phyloP scores from a whole-genome alignment of 37 sponge, comb jelly and placozoan genomes.

The Bolinopsis microptera region DNA sequence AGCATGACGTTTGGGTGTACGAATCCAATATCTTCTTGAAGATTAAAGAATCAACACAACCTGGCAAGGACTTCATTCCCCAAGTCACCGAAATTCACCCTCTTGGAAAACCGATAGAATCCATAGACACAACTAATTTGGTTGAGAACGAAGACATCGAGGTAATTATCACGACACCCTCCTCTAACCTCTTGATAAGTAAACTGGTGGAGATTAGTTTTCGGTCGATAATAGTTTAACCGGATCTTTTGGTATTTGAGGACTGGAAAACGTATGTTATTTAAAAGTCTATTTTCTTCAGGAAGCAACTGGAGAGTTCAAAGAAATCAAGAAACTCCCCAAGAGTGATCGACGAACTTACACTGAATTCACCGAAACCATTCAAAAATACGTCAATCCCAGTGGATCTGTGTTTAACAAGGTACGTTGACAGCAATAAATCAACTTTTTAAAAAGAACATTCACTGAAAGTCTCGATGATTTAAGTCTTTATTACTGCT shows the following conservation, averaged over 20 bases:
- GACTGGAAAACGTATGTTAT: too few species aligned
- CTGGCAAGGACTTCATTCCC: neutral
- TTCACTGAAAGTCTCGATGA: too few species aligned
- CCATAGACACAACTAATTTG: neutral
- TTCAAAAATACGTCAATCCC: constrained; percentile 6
- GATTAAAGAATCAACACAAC: neutral
- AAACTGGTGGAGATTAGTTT: neutral
- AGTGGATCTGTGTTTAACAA: neutral
- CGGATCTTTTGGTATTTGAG: neutral
- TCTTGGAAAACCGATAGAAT: neutral
- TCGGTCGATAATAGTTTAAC: neutral
- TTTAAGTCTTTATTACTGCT: too few species aligned
- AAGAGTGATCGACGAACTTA: neutral
- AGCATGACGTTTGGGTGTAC: constrained; percentile 39
- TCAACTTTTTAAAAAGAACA: too few species aligned
- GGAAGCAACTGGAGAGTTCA: neutral
- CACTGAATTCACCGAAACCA: constrained; percentile 7
- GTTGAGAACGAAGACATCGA: neutral
- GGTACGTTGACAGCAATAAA: too few species aligned
- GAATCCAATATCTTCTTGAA: neutral
- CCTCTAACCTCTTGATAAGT: neutral
- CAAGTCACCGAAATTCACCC: constrained; percentile 11
- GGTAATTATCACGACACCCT: too few species aligned
- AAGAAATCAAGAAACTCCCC: neutral
- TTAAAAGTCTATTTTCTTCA: too few species aligned